Evolutionary conservation across 2,888 invertebrate species (phyloP).

Genomic region (Dicranocentrus wangi): DNA sequence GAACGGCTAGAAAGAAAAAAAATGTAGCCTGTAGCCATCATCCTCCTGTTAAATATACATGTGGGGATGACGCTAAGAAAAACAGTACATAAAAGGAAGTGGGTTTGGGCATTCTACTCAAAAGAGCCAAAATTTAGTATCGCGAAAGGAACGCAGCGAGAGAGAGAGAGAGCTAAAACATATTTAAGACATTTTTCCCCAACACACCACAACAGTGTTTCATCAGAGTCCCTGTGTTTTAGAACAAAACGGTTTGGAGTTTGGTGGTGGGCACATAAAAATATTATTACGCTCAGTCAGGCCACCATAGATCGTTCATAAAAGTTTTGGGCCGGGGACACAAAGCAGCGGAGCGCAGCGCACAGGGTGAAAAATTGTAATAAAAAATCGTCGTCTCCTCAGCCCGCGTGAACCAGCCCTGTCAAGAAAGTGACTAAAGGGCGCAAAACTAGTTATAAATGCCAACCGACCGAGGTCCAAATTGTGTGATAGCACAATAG

Average conservation of each 20-base stretch:
- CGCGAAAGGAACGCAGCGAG: too few species aligned
- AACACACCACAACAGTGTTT: too few species aligned
- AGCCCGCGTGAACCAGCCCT: constrained; percentile 2
- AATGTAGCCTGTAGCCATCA: neutral
- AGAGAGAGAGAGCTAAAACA: too few species aligned
- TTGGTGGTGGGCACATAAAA: neutral
- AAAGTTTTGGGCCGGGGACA: too few species aligned
- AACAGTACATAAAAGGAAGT: constrained; percentile 36
- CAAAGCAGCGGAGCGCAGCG: neutral
- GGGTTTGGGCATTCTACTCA: constrained; percentile 29
- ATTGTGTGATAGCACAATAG: constrained; percentile 53
- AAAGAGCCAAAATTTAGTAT: constrained; percentile 16
- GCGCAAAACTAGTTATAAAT: constrained; percentile 37
- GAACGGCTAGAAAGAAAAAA: too few species aligned
- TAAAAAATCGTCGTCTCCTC: too few species aligned
- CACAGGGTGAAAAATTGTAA: neutral
- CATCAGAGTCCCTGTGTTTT: too few species aligned
- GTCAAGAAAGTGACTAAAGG: constrained; percentile 23
- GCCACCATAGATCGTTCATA: too few species aligned
- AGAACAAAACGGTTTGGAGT: too few species aligned
- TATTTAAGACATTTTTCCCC: too few species aligned
- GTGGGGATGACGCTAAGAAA: constrained; percentile 1
- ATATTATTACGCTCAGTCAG: constrained; percentile 4
- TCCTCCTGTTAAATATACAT: constrained; percentile 9
- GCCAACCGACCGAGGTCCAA: constrained; percentile 33